Percentiles rank a stretch among this genome's conserved stretches.
phyloP scores from a whole-genome alignment of 1,140 invertebrate species.

The Pseudomyrmex flavicornis region DNA sequence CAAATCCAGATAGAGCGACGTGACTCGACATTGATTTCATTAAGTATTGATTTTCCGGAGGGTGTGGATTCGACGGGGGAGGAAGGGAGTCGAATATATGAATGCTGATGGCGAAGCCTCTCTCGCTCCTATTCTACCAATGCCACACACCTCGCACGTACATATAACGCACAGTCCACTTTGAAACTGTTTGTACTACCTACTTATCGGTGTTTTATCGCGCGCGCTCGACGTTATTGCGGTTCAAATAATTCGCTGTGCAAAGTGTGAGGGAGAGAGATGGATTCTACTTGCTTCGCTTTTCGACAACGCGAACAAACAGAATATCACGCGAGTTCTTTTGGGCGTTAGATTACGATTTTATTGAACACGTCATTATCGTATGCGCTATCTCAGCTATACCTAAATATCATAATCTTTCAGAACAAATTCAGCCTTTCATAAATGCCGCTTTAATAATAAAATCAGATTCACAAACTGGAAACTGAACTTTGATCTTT shows the following conservation, averaged over 20 bases:
- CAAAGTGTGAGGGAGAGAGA: not conserved
- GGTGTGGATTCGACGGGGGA: conserved; percentile 70
- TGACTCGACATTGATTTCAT: conserved; percentile 83
- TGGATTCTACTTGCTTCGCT: not conserved
- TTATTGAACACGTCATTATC: too few species aligned
- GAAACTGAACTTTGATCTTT: conserved; percentile 25
- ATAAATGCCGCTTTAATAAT: not conserved
- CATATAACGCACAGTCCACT: conserved; percentile 31
- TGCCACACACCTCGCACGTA: conserved; percentile 17
- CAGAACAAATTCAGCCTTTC: too few species aligned
- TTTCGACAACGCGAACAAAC: not conserved
- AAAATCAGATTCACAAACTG: not conserved
- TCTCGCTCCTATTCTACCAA: conserved; percentile 38
- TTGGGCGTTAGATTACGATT: too few species aligned
- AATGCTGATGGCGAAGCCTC: conserved; percentile 77
- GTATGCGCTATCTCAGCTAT: too few species aligned
- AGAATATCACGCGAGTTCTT: not conserved
- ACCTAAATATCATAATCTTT: too few species aligned
- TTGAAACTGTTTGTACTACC: conserved; percentile 7
- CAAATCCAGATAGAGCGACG: conserved; percentile 75
- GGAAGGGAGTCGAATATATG: conserved; percentile 77
- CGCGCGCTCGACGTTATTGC: too few species aligned
- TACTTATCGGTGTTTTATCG: conserved; percentile 40
- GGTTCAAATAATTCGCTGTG: not conserved
- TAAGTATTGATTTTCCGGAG: conserved; percentile 82